These are phyloP conservation scores for Dendrophyllia cribrosa DNA, from an alignment of 64 coral and sea anemone species.

Conservation along the genomic window DNA sequence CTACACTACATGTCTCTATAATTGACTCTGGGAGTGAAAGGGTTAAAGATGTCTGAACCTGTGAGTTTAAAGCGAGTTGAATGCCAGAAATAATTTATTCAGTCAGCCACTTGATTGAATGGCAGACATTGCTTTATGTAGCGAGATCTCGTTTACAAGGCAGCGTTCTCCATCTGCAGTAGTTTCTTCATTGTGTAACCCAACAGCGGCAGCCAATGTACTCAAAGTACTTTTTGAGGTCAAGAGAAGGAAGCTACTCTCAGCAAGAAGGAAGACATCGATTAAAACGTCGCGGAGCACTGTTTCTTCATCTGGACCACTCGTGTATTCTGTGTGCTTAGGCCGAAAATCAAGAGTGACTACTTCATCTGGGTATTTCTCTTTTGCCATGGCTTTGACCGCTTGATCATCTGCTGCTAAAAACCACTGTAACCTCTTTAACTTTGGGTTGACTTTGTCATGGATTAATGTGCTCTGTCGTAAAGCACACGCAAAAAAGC, in stretches of 20 bases:
- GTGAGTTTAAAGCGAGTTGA: too few relatives aligned
- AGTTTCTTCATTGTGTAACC: not conserved
- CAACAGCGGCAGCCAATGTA: not conserved
- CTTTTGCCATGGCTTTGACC: not conserved
- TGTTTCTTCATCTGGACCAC: not conserved
- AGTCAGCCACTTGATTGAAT: too few relatives aligned
- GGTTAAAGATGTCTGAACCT: too few relatives aligned
- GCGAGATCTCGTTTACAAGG: not conserved
- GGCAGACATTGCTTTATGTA: not conserved
- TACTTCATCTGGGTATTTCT: not conserved
- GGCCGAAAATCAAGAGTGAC: not conserved
- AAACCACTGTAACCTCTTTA: not conserved
- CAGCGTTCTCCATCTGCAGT: constrained; percentile 27
- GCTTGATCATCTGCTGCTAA: not conserved
- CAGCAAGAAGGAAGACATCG: constrained; percentile 20
- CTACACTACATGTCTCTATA: too few relatives aligned
- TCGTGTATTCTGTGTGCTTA: not conserved
- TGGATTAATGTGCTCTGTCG: not conserved
- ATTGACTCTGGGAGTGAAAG: too few relatives aligned
- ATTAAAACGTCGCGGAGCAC: not conserved
- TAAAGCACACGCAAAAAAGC: constrained; percentile 10
- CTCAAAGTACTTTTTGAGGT: constrained; percentile 24
- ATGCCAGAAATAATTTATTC: too few relatives aligned
- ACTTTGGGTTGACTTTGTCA: not conserved
- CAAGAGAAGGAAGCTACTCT: constrained; percentile 7